Conservation (phyloP, 2,113 vertebrate genomes). For the Hyaena hyaena region DNA sequence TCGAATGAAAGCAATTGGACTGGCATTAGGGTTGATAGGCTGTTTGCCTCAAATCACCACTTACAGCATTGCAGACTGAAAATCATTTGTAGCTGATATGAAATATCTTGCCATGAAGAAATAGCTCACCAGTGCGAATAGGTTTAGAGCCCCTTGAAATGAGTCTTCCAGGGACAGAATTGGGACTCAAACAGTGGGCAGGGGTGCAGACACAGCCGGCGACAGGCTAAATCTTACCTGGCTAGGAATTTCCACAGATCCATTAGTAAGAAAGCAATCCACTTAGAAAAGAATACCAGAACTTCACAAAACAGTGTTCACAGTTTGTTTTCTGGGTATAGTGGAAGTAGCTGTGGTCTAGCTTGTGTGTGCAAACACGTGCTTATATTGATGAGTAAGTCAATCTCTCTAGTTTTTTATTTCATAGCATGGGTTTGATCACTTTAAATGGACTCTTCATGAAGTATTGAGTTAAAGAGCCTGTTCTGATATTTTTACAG, state of each 20-base stretch:
- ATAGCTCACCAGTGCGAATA: background rate
- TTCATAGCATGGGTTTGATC: background rate
- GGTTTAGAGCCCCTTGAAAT: background rate
- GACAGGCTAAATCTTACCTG: background rate
- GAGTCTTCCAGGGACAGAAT: background rate
- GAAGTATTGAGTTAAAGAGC: background rate
- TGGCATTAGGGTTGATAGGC: background rate
- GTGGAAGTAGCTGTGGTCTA: background rate
- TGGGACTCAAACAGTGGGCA: background rate
- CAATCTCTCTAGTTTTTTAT: background rate
- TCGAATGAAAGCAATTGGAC: rapidly evolving
- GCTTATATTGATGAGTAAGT: background rate
- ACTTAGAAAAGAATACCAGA: background rate
- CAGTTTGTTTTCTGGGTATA: slow-evolving; percentile 7
- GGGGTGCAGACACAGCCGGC: background rate
- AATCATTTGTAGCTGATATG: background rate
- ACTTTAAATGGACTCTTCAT: background rate
- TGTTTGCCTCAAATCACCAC: background rate
- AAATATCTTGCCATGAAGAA: background rate
- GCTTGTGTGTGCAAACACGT: background rate
- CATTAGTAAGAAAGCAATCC: background rate
- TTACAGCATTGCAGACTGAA: background rate
- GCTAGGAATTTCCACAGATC: background rate
- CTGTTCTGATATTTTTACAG: background rate
- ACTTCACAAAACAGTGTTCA: background rate